phyloP scores from a whole-genome alignment of 2,113 vertebrate genomes.

The Hiodon tergisus region DNA sequence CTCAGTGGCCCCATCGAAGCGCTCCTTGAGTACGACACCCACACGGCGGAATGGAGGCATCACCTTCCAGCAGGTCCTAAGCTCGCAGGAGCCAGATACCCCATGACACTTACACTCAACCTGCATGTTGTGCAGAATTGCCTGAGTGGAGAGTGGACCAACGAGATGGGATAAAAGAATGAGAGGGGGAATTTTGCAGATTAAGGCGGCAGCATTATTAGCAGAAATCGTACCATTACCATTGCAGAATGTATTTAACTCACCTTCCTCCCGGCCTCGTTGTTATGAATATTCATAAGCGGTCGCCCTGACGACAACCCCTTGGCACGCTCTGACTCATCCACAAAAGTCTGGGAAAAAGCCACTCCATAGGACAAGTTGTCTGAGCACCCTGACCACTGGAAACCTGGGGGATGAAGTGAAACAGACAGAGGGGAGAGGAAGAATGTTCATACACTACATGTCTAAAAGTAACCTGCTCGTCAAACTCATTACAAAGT shows the following conservation, averaged over 20 bases:
- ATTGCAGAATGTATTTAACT: not conserved
- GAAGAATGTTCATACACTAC: not conserved
- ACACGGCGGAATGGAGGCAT: constrained; percentile 64
- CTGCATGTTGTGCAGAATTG: constrained; percentile 69
- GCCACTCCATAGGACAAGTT: constrained; percentile 62
- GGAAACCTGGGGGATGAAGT: constrained; percentile 55
- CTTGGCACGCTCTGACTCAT: constrained; percentile 59
- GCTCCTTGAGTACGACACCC: constrained; percentile 65
- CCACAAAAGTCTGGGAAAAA: constrained; percentile 73
- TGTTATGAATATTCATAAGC: constrained; percentile 69
- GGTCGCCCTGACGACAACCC: constrained; percentile 56
- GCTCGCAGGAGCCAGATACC: constrained; percentile 64
- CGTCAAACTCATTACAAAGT: not conserved
- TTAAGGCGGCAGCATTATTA: not conserved
- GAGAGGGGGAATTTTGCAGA: not conserved
- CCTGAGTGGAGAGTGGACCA: constrained; percentile 40
- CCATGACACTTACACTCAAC: constrained; percentile 67
- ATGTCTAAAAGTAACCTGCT: not conserved
- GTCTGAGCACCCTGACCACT: constrained; percentile 73
- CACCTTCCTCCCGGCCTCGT: constrained; percentile 67
- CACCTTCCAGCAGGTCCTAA: constrained; percentile 68
- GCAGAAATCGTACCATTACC: too few relatives aligned
- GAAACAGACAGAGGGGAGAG: not conserved
- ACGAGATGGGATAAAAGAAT: not conserved
- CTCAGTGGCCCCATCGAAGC: constrained; percentile 62